These are phyloP conservation scores for Apamea epomidion DNA, from an alignment of 2,888 invertebrate genomes.

Conservation along the genomic window DNA sequence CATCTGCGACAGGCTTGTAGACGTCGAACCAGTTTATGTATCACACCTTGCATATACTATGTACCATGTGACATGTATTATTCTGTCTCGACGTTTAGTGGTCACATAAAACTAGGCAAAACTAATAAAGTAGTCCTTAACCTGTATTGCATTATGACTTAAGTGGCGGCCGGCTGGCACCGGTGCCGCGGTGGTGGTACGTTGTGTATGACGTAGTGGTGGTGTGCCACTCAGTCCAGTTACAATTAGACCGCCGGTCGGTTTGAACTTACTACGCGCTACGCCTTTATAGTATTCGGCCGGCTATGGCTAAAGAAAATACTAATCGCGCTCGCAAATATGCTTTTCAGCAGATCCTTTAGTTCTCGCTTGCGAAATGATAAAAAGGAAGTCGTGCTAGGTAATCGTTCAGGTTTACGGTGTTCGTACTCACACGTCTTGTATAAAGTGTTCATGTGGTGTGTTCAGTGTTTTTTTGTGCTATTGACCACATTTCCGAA, in stretches of 20 bases:
- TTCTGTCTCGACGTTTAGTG: constrained; percentile 34
- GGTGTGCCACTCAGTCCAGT: constrained; percentile 75
- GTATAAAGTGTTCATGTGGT: constrained; percentile 49
- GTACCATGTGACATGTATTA: constrained; percentile 18
- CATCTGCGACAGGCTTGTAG: not conserved
- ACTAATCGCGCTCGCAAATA: constrained; percentile 68
- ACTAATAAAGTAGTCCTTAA: constrained; percentile 67
- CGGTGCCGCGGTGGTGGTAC: constrained; percentile 59
- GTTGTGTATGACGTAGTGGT: constrained; percentile 68
- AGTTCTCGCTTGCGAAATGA: constrained; percentile 91
- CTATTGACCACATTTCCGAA: constrained; percentile 12
- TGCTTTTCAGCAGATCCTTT: constrained; percentile 86
- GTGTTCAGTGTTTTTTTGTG: constrained; percentile 52
- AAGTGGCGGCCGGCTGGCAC: constrained; percentile 61
- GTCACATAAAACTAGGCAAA: constrained; percentile 47
- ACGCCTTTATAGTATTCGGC: constrained; percentile 59
- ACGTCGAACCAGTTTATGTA: constrained; percentile 7
- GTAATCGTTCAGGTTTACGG: constrained; percentile 83
- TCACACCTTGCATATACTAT: constrained; percentile 3
- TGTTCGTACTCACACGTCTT: constrained; percentile 61
- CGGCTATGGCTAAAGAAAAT: constrained; percentile 73
- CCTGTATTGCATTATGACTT: constrained; percentile 69
- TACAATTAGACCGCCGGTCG: constrained; percentile 80
- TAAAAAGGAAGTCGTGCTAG: constrained; percentile 93
- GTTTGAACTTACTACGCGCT: constrained; percentile 74